Evolutionary conservation across 2,888 invertebrate genomes (phyloP), one percentile per base, ranked within the genome.

Genomic region (Hydrotaea cyrtoneurina): DNA sequence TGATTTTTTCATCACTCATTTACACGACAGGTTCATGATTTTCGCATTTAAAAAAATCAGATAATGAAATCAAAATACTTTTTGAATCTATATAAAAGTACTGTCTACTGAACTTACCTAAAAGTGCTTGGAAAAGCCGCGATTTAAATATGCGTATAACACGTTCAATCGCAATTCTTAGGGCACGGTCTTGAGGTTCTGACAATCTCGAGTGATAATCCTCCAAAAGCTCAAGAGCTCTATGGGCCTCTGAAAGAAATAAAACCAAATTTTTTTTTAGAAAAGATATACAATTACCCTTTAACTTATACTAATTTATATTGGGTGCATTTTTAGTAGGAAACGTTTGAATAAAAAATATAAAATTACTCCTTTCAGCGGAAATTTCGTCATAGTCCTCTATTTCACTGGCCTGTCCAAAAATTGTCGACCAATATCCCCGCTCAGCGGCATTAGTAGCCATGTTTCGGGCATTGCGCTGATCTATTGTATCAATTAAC

Each of bases 61-160:
- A n/a, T n/a, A n/a, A n/a, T n/a, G n/a, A n/a, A n/a, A n/a, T n/a
- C n/a, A n/a, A n/a, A n/a, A n/a, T n/a, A n/a, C n/a, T n/a, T n/a
- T n/a, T n/a, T n/a, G n/a, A n/a, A n/a, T n/a, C n/a, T n/a, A n/a
- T n/a, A n/a, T n/a, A n/a, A n/a, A n/a, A n/a, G n/a, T n/a, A n/a
- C n/a, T n/a, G n/a, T n/a, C n/a, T n/a, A n/a, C n/a, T n/a, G n/a
- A 50, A 94, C 96, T 95, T 93, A 99, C 99, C 99, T 93, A 99
- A 94, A 88, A 99, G 94, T 87, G 99, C 99, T 93, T 99, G 98
- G 93, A 99, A 99, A 86, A 99, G 95, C 86, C 98, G 94, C 89
- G 98, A 98, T 93, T 99, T 99, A 94, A 99, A 99, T 93, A 99
- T 98, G 90, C 98, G 95, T 93, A 99, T 99, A 91, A 99, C 98